Base-by-base conservation (phyloP, 1,140 invertebrate species). In the Coboldia fuscipes region DNA sequence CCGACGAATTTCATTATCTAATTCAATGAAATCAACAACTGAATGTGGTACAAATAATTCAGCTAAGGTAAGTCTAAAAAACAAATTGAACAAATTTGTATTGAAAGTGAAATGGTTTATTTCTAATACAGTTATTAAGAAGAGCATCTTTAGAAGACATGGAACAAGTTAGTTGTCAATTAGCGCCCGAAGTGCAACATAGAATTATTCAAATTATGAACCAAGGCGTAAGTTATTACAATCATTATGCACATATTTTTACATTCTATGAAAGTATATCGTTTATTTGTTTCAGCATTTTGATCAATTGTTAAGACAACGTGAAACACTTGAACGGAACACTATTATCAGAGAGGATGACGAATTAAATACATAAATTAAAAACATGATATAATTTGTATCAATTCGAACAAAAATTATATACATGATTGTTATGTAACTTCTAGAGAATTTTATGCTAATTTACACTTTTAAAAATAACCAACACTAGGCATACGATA, bases 101-200 rank as follows among this genome's bases (percentile, higher is more conserved):
- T 24, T 13, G 14, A 20, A 24, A 34, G 12, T 17, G n/a, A 14
- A 15, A 32, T 19, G 12, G n/a, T 3, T 17, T 13, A 7, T 24
- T 23, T 34, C 18, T 10, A n/a, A 5, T 35, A 20, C 14, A 55
- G 51, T 51, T 55, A 47, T 33, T 70, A 2, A 58, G 76, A 15
- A 63, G 75, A 16, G 72, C 75, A 10, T 78, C 74, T 10, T 47
- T 81, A 28, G 78, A 83, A 45, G 75, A 81, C 43, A 53, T 83
- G 33, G 78, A 81, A 47, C 69, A 75, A 40, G 68, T 70, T 44
- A 66, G 74, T 1, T 83, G 78, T 50, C 70, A 74, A 26, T 51
- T 85, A 35, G 68, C 72, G 13, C 80, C 80, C 0, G 69, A 68
- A 45, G 46, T 75, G 8, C 78, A 84, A 43, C 71, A 76, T 41